phyloP scores from a whole-genome alignment of 2,113 vertebrate genomes.

The Amblyornis subalaris region DNA sequence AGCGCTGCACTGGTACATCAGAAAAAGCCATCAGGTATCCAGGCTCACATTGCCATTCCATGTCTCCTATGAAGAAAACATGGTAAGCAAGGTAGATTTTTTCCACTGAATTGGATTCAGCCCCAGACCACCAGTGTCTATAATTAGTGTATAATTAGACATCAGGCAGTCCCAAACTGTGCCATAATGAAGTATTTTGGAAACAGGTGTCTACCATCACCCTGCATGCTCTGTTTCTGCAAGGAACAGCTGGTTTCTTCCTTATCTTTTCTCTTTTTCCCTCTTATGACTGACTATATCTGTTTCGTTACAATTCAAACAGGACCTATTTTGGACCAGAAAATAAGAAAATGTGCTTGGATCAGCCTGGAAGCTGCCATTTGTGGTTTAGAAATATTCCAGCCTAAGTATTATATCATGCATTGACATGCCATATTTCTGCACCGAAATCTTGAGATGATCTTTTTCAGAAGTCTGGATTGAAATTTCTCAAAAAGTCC shows the following conservation, averaged over 20 bases:
- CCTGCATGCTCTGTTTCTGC: not conserved
- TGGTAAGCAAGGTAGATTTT: not conserved
- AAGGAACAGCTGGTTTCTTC: not conserved
- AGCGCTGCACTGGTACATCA: not conserved
- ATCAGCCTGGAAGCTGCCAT: not conserved
- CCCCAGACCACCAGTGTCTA: not conserved
- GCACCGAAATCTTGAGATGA: not conserved
- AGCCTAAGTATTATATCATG: not conserved
- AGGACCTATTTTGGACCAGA: not conserved
- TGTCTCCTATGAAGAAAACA: not conserved
- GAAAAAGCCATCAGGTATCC: not conserved
- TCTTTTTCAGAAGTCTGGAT: not conserved
- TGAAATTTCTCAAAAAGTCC: not conserved
- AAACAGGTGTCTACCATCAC: not conserved
- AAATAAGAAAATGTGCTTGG: not conserved
- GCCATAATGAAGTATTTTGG: not conserved
- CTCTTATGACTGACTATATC: not conserved
- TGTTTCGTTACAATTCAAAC: not conserved
- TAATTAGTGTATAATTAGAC: not conserved
- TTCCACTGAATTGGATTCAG: not conserved
- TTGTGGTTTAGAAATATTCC: not conserved
- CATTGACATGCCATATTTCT: not conserved
- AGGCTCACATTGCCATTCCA: fast-evolving
- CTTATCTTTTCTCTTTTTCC: not conserved
- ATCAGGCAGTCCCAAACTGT: not conserved